Base-by-base conservation (phyloP, 1,140 invertebrate species). In the Tetragonula clypearis region DNA sequence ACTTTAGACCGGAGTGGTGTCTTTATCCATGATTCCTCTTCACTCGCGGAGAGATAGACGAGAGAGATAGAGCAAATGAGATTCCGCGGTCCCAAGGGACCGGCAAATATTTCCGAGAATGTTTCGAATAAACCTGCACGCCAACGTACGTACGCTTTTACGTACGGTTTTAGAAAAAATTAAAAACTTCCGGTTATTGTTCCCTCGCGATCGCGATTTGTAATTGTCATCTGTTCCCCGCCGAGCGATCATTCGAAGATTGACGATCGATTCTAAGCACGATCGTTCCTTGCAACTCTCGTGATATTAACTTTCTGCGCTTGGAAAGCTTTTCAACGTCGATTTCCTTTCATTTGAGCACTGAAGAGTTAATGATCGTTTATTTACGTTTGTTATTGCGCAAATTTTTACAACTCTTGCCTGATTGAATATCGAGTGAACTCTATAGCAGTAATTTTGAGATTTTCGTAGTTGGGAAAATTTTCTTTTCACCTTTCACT, bases 21-120 rank as follows among this genome's bases (percentile, higher is more conserved):
- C 58, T 55, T 75, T 65, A 66, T 82, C 26, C 21, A 21, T 21
- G 77, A 79, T 79, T 53, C 41, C 58, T 55, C 58, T 82, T 75
- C 26, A 55, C 65, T 75, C 71, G 19, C 58, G 71, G 8, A 12
- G 65, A 65, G 65, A 65, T 65, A 55, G 49, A 35, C 58, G 26
- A 15, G 8, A 26, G 26, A 49, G 71, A n/a, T 82, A 35, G 58
- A 30, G 58, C 30, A 65, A 82, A 82, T 55, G 80, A 75, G 58
- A 75, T 75, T 82, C 58, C 15, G 6, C 5, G 23, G 15, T 15
- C 35, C 15, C 12, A n/a, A 17, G 49, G 12, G 53, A 26, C 12
- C 1, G 71, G 19, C 1, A 26, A 75, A 65, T 82, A 82, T 75
- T 75, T 82, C 58, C 65, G 49, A 19, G 53, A 55, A 75, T 35